A percentile compares a stretch with the other conserved stretches of the same genome.
phyloP scores from a whole-genome alignment of 2,113 vertebrate species.

The Vimba vimba region DNA sequence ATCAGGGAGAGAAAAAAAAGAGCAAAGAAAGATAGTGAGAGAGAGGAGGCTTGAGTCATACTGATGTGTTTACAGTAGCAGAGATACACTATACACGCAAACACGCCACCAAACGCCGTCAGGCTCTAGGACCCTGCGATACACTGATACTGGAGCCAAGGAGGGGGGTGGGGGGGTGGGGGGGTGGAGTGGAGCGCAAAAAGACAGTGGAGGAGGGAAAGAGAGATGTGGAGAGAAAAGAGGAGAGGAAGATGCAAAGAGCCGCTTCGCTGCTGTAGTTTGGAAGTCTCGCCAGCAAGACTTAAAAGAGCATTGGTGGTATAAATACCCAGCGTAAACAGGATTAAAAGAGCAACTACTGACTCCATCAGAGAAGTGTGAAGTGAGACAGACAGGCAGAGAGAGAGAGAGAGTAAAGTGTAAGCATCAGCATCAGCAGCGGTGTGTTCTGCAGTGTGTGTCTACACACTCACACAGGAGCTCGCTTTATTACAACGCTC shows the following conservation, averaged over 20 bases:
- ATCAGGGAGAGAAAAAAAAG: background rate
- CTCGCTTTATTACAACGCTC: slow-evolving; percentile 17
- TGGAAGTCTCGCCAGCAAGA: slow-evolving; percentile 42
- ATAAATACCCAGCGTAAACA: slow-evolving; percentile 47
- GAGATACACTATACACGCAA: background rate
- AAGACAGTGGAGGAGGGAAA: slow-evolving; percentile 39
- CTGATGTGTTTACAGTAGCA: slow-evolving; percentile 21
- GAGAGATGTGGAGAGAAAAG: slow-evolving; percentile 34
- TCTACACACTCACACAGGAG: slow-evolving; percentile 17
- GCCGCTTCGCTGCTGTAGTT: slow-evolving; percentile 45
- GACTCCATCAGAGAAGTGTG: slow-evolving; percentile 36
- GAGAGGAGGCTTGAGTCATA: background rate
- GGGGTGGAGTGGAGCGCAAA: slow-evolving; percentile 41
- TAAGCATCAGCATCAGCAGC: slow-evolving; percentile 42
- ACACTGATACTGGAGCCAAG: slow-evolving; percentile 19
- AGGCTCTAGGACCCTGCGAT: slow-evolving; percentile 55
- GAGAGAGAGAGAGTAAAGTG: slow-evolving; percentile 21
- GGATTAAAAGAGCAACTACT: slow-evolving; percentile 47
- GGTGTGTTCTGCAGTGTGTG: slow-evolving; percentile 12
- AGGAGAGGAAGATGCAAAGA: slow-evolving; percentile 31
- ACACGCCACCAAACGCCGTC: background rate
- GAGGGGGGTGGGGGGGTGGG: slow-evolving; percentile 26
- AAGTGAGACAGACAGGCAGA: slow-evolving; percentile 10
- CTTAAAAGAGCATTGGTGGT: slow-evolving; percentile 44
- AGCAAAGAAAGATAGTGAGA: background rate